Conservation (phyloP, 2,797 vertebrate species). For the Melanotaenia nigrans region DNA sequence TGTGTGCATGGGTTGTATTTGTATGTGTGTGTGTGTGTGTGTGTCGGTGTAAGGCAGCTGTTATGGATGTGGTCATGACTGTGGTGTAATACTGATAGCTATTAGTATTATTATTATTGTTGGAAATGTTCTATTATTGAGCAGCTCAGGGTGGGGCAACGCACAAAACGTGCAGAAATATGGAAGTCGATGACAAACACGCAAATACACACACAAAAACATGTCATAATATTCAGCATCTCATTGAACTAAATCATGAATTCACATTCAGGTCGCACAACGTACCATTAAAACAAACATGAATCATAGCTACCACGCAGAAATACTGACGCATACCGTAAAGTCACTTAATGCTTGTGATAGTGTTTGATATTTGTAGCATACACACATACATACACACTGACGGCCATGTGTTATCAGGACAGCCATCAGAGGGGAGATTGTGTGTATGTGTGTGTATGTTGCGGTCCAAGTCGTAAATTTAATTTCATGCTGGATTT, state of each 20-base stretch:
- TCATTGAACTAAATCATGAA: slow-evolving; percentile 52
- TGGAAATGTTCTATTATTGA: slow-evolving; percentile 74
- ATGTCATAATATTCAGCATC: slow-evolving; percentile 42
- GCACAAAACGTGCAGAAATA: slow-evolving; percentile 55
- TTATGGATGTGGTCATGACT: slow-evolving; percentile 69
- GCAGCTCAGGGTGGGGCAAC: slow-evolving; percentile 44
- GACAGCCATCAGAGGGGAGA: slow-evolving; percentile 72
- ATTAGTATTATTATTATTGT: slow-evolving; percentile 77
- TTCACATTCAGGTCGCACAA: slow-evolving; percentile 22
- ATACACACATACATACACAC: neutral
- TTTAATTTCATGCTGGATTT: slow-evolving; percentile 88
- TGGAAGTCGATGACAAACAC: slow-evolving; percentile 35
- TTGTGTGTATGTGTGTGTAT: slow-evolving; percentile 48
- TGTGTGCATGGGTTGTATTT: slow-evolving; percentile 31
- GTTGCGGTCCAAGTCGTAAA: slow-evolving; percentile 82
- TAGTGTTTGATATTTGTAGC: slow-evolving; percentile 16
- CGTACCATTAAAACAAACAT: slow-evolving; percentile 52
- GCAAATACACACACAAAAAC: slow-evolving; percentile 28
- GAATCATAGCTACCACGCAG: slow-evolving; percentile 48
- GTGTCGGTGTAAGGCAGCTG: slow-evolving; percentile 18
- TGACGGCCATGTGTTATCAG: slow-evolving; percentile 71
- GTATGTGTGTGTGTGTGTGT: slow-evolving; percentile 5
- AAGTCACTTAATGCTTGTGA: slow-evolving; percentile 52
- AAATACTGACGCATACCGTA: slow-evolving; percentile 42
- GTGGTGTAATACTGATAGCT: slow-evolving; percentile 69